Conservation (phyloP, 2,888 invertebrate species). For the Melieria picta region DNA sequence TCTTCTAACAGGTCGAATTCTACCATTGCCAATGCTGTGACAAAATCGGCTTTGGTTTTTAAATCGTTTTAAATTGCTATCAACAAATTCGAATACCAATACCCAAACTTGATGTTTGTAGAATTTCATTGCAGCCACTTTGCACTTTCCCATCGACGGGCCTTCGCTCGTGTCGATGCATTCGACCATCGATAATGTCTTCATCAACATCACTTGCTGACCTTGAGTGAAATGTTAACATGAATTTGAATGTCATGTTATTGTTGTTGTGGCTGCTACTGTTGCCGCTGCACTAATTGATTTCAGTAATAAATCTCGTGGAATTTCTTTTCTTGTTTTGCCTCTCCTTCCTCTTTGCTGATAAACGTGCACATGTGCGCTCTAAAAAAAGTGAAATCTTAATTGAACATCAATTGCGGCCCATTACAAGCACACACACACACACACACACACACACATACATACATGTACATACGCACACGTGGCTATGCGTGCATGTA, state of each 20-base stretch:
- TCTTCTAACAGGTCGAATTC: no score
- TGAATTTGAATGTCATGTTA: slow-evolving; percentile 17
- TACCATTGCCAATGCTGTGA: no score
- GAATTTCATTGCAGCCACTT: neutral
- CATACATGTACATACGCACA: no score
- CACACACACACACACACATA: no score
- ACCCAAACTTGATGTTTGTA: neutral
- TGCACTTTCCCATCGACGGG: neutral
- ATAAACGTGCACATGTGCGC: neutral
- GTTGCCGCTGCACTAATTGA: slow-evolving; percentile 22
- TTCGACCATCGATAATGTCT: no score
- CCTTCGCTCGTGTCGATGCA: no score
- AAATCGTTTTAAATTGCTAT: neutral
- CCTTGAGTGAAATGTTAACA: slow-evolving; percentile 30
- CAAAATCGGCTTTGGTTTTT: neutral
- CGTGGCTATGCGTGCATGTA: no score
- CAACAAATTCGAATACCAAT: no score
- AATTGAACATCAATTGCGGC: slow-evolving; percentile 23
- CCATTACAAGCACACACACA: slow-evolving; percentile 3
- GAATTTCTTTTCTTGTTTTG: neutral
- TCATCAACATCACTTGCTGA: neutral
- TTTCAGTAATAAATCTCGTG: slow-evolving; percentile 29
- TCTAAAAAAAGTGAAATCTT: slow-evolving; percentile 9
- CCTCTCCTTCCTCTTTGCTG: neutral
- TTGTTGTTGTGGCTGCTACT: neutral